Conservation (phyloP, 2,888 invertebrate genomes). For the Lasioglossum figueresi region DNA sequence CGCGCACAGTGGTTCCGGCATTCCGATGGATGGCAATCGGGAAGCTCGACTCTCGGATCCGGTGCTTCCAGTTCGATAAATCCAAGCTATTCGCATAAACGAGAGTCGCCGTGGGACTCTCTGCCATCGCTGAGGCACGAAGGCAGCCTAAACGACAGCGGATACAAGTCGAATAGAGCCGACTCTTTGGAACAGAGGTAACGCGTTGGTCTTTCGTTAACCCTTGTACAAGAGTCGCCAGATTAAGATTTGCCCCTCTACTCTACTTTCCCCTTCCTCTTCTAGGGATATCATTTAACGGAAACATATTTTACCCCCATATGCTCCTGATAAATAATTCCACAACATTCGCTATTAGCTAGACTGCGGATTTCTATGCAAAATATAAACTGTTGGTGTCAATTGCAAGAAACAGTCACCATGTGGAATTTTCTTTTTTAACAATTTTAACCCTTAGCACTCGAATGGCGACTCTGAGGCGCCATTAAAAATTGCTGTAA, state of each 20-base stretch:
- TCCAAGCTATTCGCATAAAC: conserved; percentile 86
- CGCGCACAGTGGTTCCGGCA: conserved; percentile 95
- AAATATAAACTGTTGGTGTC: not conserved
- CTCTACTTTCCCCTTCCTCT: no score
- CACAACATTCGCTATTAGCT: not conserved
- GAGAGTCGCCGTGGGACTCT: conserved; percentile 93
- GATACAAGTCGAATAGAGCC: conserved; percentile 93
- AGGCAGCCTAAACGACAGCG: conserved; percentile 94
- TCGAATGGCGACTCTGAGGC: no score
- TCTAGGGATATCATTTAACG: no score
- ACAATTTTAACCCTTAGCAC: no score
- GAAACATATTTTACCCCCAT: no score
- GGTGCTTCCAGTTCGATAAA: conserved; percentile 83
- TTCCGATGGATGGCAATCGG: conserved; percentile 94
- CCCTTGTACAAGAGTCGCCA: not conserved
- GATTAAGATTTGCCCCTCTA: no score
- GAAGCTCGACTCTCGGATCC: conserved; percentile 89
- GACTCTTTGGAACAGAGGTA: conserved; percentile 95
- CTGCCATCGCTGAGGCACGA: conserved; percentile 93
- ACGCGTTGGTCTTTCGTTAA: conserved; percentile 62
- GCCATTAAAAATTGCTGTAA: no score
- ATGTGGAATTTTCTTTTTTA: no score
- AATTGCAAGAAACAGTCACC: not conserved
- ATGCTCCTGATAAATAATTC: no score
- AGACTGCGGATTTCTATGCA: not conserved